A percentile compares a stretch with the other conserved stretches of the same genome.
Conservation (phyloP, 1,140 invertebrate species). For the Drosophila pallidifrons region DNA sequence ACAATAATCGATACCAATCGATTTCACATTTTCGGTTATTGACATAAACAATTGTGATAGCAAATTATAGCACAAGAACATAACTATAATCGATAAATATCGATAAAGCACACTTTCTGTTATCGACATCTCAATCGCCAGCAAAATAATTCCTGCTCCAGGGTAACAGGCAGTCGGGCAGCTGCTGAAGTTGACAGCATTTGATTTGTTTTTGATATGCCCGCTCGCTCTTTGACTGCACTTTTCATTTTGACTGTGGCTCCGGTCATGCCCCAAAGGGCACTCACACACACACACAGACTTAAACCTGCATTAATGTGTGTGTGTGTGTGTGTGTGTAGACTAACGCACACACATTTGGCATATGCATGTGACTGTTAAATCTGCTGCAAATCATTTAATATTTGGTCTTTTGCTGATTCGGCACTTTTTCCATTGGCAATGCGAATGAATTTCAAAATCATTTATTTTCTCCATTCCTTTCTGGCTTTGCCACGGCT, state of each 20-base stretch:
- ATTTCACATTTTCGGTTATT: too few relatives aligned
- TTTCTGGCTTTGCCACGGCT: background rate
- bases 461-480: slow-evolving; percentile 44
- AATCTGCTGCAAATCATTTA: slow-evolving; percentile 67
- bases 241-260: slow-evolving; percentile 50
- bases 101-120: background rate
- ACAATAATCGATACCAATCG: too few relatives aligned
- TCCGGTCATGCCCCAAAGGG: slow-evolving; percentile 36
- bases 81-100: background rate
- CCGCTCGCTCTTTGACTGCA: slow-evolving; percentile 11
- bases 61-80: too few relatives aligned
- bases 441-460: slow-evolving; percentile 60
- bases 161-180: background rate
- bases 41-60: too few relatives aligned
- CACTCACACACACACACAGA: slow-evolving; percentile 9
- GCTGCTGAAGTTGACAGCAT: background rate
- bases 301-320: background rate
- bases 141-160: background rate
- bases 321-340: background rate
- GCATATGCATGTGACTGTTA: slow-evolving; percentile 46
- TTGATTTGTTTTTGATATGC: slow-evolving; percentile 3
- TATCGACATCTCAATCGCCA: too few relatives aligned
- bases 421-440: slow-evolving; percentile 60
- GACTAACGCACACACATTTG: background rate
- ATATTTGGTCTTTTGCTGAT: slow-evolving; percentile 65